Base-by-base conservation (phyloP, 2,113 vertebrate species). In the Labeo catla region DNA sequence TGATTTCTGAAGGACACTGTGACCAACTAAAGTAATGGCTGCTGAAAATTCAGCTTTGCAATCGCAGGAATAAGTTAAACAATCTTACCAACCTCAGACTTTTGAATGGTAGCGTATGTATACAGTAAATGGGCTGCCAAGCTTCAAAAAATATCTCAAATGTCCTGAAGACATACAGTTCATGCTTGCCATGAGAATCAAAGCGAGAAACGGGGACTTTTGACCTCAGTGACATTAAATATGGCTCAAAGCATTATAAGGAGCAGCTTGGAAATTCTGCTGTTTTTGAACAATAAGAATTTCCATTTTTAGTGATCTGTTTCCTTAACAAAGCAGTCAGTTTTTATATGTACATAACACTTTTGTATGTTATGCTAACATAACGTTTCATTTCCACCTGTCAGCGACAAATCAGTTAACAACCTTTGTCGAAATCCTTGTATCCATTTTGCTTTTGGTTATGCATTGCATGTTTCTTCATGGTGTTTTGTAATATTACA, bases 391-490 rank as follows among this genome's bases (percentile, higher is more conserved):
- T 74, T 73, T 73, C 21, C 21, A 70, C 36, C 16, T 28, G 8
- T 34, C 74, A 52, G 23, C 15, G 8, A 8, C 23, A 76, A 76
- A 76, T 8, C 34, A 39, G 2, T 74, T 13, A 43, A 16, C 23
- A 54, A 7, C 2, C 19, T 82, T 45, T 45, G 50, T 72, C 76
- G 34, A 65, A 63, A 52, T 28, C 45, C 68, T 86, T 70, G 28
- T 54, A 70, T 43, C 50, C 39, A 23, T 65, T 63, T 70, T 81
- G 59, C 21, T 88, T 68, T 81, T 65, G 59, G 79, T 81, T 63
- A 28, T 81, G 76, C 47, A 43, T 77, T 36, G 84, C 87, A 66
- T 82, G 28, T 90, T 92, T 91, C 84, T 92, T 91, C 81, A 91
- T 86, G 86, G 91, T 90, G 87, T 81, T 88, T 87, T 87, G 87